Conservation (phyloP, 2,113 vertebrate genomes). For the Pyxicephalus adspersus region DNA sequence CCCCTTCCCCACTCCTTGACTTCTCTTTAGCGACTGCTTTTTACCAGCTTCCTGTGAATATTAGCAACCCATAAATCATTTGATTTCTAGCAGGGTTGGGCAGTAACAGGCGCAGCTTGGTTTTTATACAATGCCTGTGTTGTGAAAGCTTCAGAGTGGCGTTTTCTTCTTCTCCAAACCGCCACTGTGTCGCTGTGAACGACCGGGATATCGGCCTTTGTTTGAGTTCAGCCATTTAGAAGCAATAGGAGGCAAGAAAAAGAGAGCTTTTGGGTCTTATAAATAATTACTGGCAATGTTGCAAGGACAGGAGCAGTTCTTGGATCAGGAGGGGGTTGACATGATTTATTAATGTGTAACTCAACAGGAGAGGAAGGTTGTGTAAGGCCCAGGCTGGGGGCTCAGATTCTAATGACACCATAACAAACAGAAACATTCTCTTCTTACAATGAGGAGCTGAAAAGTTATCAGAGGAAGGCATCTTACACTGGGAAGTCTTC, state of each 20-base stretch:
- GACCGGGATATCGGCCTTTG: slow-evolving; percentile 22
- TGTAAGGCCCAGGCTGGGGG: not conserved
- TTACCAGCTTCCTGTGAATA: not conserved
- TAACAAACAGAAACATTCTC: not conserved
- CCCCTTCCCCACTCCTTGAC: not conserved
- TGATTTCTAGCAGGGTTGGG: not conserved
- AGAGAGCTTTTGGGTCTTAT: slow-evolving; percentile 14
- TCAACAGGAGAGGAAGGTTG: slow-evolving; percentile 23
- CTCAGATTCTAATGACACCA: not conserved
- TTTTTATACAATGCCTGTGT: not conserved
- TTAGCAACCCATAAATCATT: not conserved
- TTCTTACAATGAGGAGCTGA: slow-evolving; percentile 1
- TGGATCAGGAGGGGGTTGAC: not conserved
- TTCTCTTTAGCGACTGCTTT: not conserved
- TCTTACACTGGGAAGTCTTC: not conserved
- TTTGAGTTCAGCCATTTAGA: not conserved
- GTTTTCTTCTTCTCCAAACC: not conserved
- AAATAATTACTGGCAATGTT: slow-evolving; percentile 38
- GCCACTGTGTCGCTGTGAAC: not conserved
- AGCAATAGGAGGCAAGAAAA: not conserved
- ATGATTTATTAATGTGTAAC: slow-evolving; percentile 46
- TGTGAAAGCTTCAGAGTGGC: not conserved
- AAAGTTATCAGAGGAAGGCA: not conserved
- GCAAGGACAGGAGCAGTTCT: not conserved
- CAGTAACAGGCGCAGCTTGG: not conserved